Base-by-base conservation (phyloP, 2,113 vertebrate species). In the Bos indicus region DNA sequence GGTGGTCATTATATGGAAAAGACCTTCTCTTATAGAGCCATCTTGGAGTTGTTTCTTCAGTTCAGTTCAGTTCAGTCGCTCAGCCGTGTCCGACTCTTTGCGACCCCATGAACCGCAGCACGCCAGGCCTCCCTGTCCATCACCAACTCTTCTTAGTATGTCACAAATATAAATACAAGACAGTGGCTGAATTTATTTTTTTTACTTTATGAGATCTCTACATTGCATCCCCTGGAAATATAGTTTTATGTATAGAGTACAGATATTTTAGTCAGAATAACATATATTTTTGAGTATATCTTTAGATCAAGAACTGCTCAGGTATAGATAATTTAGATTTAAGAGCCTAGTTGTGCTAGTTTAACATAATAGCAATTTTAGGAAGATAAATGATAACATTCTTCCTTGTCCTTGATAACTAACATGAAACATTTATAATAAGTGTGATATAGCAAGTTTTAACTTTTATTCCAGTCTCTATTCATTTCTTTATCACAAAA, bases 261-360 rank as follows among this genome's bases (percentile, higher is more conserved):
- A 36, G 77, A 40, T 59, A 11, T 88, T 54, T 91, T 59, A 71
- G 23, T 77, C n/a, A 81, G 82, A 88, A 56, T 36, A 94, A 59
- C 19, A 89, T 16, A 17, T 85, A 46, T 91, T 90, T 91, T 62
- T 94, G 46, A 95, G 33, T 78, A 57, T 57, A 74, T 80, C 78
- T 89, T 97, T 94, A 92, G 97, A 84, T 40, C 54, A 89, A 86
- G 4, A 62, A 78, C 59, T 91, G 14, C 33, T 64, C 77, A 25
- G 33, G 21, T 86, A n/a, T 54, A 56, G 74, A 81, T 77, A 94
- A 96, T 94, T 96, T 97, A 90, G 93, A 88, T 87, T 95, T 95
- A 96, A 96, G 56, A 95, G 36, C 51, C 59, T 12, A 84, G 60
- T 94, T 85, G 51, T 15, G 25, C 59, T 86, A 89, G 43, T 90